phyloP scores from a whole-genome alignment of 53 echinoderm and acorn worm species.

The Echinarachnius parma region DNA sequence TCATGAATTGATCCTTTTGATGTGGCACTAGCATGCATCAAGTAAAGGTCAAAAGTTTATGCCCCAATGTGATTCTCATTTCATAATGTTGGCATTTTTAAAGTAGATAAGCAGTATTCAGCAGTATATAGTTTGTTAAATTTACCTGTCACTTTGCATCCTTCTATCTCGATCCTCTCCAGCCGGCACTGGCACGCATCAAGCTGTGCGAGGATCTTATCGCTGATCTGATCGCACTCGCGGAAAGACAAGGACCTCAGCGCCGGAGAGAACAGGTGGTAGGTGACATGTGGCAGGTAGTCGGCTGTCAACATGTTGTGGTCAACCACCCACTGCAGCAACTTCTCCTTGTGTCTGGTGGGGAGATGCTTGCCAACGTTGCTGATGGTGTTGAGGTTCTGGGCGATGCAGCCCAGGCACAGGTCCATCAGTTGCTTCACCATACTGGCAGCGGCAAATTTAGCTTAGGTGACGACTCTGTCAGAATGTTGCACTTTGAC shows the following conservation, averaged over 20 bases:
- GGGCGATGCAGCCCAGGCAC: slow-evolving; percentile 84
- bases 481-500: too few species aligned
- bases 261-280: slow-evolving; percentile 89
- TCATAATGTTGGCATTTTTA: too few species aligned
- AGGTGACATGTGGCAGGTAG: slow-evolving; percentile 86
- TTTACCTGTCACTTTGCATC: slow-evolving; percentile 77
- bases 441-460: too few species aligned
- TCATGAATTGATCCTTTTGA: too few species aligned
- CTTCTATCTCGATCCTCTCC: slow-evolving; percentile 59
- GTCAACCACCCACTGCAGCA: slow-evolving; percentile 74
- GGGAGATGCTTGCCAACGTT: slow-evolving; percentile 82
- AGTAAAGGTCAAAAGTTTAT: too few species aligned
- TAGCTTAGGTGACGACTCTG: too few species aligned
- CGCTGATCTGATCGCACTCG: slow-evolving; percentile 66
- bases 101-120: too few species aligned
- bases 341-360: slow-evolving; percentile 79
- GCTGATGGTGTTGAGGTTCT: slow-evolving; percentile 84
- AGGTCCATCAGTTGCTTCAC: slow-evolving; percentile 79
- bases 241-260: slow-evolving; percentile 63
- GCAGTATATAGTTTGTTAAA: too few species aligned
- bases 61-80: too few species aligned
- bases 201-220: slow-evolving; percentile 68
- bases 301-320: slow-evolving; percentile 85
- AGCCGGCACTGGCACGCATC: slow-evolving; percentile 70
- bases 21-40: too few species aligned